Conservation (phyloP, 2,888 invertebrate species). For the Hartigia nigra region DNA sequence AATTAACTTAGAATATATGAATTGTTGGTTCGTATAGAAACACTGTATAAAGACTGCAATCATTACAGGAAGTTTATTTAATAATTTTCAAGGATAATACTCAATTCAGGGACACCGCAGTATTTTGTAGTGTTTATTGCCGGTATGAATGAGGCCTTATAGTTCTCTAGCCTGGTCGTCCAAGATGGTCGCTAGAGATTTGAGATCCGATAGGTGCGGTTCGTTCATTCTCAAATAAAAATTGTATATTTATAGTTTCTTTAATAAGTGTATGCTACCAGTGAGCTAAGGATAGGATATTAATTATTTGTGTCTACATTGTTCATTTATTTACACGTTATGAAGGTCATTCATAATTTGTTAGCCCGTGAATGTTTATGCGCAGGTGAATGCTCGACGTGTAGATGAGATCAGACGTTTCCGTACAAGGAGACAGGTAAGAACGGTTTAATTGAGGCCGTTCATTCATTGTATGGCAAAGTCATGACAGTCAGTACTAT, state of each 20-base stretch:
- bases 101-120: neutral
- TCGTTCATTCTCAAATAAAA: constrained; percentile 22
- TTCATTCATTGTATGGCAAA: neutral
- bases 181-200: constrained; percentile 40
- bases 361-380: neutral
- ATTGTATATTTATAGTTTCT: constrained; percentile 8
- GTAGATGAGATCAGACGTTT: neutral
- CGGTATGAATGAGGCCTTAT: neutral
- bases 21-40: neutral
- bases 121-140: neutral
- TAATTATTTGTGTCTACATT: neutral
- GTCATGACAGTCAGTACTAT: constrained; percentile 41
- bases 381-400: neutral
- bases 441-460: neutral
- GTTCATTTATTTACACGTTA: neutral
- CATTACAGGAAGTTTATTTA: neutral
- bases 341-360: neutral
- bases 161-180: constrained; percentile 9
- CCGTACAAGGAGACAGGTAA: neutral
- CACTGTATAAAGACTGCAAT: neutral
- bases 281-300: neutral
- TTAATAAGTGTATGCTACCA: neutral
- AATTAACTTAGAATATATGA: neutral
- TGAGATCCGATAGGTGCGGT: constrained; percentile 42
- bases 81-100: neutral